These are phyloP conservation scores for Vulpes vulpes DNA, from an alignment of 2,113 vertebrate species.

Conservation along the genomic window DNA sequence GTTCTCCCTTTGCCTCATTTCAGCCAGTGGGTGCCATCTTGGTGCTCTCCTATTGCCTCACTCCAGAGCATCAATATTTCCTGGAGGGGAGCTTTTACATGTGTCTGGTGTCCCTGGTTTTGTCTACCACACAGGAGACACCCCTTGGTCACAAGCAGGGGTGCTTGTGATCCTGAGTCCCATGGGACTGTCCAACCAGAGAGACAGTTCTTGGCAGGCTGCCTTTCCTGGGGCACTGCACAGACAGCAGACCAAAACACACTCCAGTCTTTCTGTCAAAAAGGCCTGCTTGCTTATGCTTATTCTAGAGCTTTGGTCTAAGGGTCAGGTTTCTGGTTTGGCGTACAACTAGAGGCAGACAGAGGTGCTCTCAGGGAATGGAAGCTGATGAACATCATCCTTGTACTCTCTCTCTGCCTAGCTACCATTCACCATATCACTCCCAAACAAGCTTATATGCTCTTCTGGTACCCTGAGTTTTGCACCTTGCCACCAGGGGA, in stretches of 20 bases:
- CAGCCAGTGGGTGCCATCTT: not conserved
- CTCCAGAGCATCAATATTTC: not conserved
- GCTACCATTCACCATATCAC: not conserved
- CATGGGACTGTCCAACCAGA: not conserved
- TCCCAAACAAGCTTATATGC: not conserved
- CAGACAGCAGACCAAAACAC: not conserved
- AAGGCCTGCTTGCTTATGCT: not conserved
- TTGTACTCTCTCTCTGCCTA: not conserved
- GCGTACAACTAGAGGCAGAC: not conserved
- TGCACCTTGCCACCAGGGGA: not conserved
- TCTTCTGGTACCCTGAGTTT: not conserved
- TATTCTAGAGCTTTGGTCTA: not conserved
- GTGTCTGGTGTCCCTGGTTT: not conserved
- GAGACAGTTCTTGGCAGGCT: not conserved
- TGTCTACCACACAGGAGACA: not conserved
- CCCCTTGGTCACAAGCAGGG: not conserved
- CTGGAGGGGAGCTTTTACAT: not conserved
- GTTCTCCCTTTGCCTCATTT: not conserved
- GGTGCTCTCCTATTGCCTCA: not conserved
- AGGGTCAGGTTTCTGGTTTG: not conserved
- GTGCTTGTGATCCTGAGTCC: not conserved
- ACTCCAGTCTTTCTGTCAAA: not conserved
- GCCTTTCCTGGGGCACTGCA: not conserved
- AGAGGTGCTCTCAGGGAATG: not conserved
- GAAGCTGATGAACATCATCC: not conserved